Conservation (phyloP, 2,797 vertebrate species). For the Helostoma temminkii region DNA sequence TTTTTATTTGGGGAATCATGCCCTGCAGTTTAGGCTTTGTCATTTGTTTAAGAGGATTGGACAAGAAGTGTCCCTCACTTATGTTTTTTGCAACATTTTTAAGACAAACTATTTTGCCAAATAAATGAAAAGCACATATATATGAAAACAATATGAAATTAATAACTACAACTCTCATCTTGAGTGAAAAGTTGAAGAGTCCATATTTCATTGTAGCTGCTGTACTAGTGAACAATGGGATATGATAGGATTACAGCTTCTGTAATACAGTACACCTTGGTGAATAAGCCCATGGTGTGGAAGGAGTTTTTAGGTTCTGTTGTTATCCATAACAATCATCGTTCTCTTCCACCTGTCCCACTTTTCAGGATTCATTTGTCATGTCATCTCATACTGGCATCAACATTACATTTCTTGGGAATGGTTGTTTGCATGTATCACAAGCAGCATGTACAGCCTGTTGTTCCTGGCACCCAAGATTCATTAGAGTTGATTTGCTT, state of each 20-base stretch:
- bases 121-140: too few species aligned
- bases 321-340: too few species aligned
- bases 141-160: too few species aligned
- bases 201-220: constrained; percentile 10
- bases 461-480: constrained; percentile 41
- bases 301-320: too few species aligned
- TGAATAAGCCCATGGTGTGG: constrained; percentile 12
- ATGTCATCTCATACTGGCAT: constrained; percentile 32
- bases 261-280: constrained; percentile 19
- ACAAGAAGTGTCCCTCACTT: too few species aligned
- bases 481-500: constrained; percentile 51
- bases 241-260: not conserved
- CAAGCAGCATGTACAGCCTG: constrained; percentile 30
- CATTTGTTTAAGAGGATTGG: too few species aligned
- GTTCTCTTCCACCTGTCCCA: constrained; percentile 23
- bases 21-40: too few species aligned
- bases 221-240: not conserved
- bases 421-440: constrained; percentile 13
- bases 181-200: too few species aligned
- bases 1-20: too few species aligned
- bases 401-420: constrained; percentile 23
- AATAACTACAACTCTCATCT: too few species aligned
- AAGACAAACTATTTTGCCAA: too few species aligned
- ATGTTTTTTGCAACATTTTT: too few species aligned
- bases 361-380: constrained; percentile 43